Conservation (phyloP, 2,113 vertebrate species). For the Tinamus guttatus region DNA sequence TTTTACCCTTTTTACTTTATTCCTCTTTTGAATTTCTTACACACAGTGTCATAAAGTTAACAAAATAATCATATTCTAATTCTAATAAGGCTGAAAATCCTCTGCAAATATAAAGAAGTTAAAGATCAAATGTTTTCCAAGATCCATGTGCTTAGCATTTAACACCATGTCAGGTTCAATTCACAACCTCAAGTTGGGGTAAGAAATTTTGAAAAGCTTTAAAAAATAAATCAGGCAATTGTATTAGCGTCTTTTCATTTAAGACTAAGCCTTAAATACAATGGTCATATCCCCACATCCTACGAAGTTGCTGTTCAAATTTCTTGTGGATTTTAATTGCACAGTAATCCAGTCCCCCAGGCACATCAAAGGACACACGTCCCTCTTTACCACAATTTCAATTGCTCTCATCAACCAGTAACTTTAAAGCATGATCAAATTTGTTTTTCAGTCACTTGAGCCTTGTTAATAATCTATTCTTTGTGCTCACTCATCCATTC, state of each 20-base stretch:
- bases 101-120: neutral
- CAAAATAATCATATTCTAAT: neutral
- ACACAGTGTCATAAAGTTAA: neutral
- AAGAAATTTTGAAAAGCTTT: slow-evolving; percentile 13
- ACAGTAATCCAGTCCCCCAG: slow-evolving; percentile 60
- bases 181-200: neutral
- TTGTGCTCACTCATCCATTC: slow-evolving; percentile 79
- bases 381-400: slow-evolving; percentile 73
- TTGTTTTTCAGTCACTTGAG: slow-evolving; percentile 87
- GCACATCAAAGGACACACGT: slow-evolving; percentile 72
- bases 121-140: neutral
- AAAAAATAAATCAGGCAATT: slow-evolving; percentile 3
- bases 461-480: slow-evolving; percentile 85
- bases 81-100: neutral
- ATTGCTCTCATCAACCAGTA: slow-evolving; percentile 75
- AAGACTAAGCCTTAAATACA: slow-evolving; percentile 5
- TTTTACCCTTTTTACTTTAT: neutral
- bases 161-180: neutral
- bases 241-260: slow-evolving; percentile 26
- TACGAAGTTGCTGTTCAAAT: slow-evolving; percentile 44
- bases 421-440: slow-evolving; percentile 83
- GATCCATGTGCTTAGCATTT: neutral
- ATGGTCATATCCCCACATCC: neutral
- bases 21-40: neutral
- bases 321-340: slow-evolving; percentile 70